Evolutionary conservation across 2,797 vertebrate genomes (phyloP), one percentile per base, ranked within the genome.

Genomic region (Cyprinodon diabolis): DNA sequence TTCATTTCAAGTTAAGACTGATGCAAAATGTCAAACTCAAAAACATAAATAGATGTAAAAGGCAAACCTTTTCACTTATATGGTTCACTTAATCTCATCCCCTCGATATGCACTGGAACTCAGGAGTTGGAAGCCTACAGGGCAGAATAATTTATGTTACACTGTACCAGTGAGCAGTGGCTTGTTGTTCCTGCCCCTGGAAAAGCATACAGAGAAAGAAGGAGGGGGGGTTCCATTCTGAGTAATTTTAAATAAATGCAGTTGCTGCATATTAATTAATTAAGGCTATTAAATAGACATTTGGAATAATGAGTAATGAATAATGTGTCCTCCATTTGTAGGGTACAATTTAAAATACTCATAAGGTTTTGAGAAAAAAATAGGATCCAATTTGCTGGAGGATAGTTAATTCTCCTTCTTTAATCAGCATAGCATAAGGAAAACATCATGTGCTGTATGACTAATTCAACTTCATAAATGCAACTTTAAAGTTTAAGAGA

Each of bases 71-170:
- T 82, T 66, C 58, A 57, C 70, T 86, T 79, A 78, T 54, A 82
- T 35, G 74, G 71, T 86, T 81, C 49, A 77, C 69, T 84, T 86
- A 86, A 87, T 90, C 80, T 66, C 56, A 71, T 87, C 71, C 83
- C 48, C 69, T 80, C 75, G 62, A 82, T 75, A 84, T 85, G 75
- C 68, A 75, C 77, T 69, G 72, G 65, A 83, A 82, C 77, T 81
- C 68, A 4, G 14, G 72, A 72, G 75, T 76, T 30, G 51, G 69
- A 77, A 78, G 84, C 82, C 90, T 78, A 60, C 77, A 51, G 83
- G 86, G 84, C 81, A 89, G 86, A 90, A 89, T 87, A 80, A 86
- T 85, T 89, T 74, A 87, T 81, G 79, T 82, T 80, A 54, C 72
- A 48, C 79, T 80, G 70, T 86, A 83, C 81, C 66, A 80, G 77